Evolutionary conservation across 2,888 invertebrate species (phyloP), one percentile per base, ranked within the genome.

Genomic region (Acrobasis repandana): DNA sequence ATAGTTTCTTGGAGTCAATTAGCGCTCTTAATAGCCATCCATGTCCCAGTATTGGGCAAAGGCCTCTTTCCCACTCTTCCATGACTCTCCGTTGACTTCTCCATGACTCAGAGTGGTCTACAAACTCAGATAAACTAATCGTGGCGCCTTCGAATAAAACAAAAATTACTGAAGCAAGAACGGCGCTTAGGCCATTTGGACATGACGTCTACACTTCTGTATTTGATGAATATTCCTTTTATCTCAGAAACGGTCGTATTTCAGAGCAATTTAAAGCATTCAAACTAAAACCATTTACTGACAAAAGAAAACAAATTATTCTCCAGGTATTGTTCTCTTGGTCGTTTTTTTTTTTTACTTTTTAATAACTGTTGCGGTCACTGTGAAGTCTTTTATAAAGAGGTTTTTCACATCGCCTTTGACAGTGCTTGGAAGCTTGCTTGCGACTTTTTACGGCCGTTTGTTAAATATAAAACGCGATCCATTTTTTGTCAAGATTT

Each of bases 351-450:
- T 15, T 64, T 58, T 65, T 61, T 52, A 61, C 58, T 61, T 56
- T 63, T 70, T 67, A 72, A 70, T 71, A 72, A 71, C 70, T 72
- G 73, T 76, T 73, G 70, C 72, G 65, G 68, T 67, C 67, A 71
- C 50, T 61, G 62, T 61, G 63, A 69, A 61, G 64, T 65, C 61
- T 70, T 66, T 67, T 63, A 65, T 46, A 63, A 63, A 56, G 56
- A 64, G 68, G 64, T 70, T 63, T 59, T 60, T 61, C 28, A 28
- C 6, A 2, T 11, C 43, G 43, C 43, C 43, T 43, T 43, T 43
- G 43, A 43, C 3, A 2, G 63, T 66, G 61, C 60, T 61, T 62
- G 14, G 43, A 20, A 56, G 28, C 28, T 56, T 46, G 20, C 46
- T 56, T 46, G 11, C 14, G 10, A 51, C 20, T 56, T 56, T 56